phyloP scores from a whole-genome alignment of 2,888 invertebrate genomes.

The Hirtodrosophila alboralis region DNA sequence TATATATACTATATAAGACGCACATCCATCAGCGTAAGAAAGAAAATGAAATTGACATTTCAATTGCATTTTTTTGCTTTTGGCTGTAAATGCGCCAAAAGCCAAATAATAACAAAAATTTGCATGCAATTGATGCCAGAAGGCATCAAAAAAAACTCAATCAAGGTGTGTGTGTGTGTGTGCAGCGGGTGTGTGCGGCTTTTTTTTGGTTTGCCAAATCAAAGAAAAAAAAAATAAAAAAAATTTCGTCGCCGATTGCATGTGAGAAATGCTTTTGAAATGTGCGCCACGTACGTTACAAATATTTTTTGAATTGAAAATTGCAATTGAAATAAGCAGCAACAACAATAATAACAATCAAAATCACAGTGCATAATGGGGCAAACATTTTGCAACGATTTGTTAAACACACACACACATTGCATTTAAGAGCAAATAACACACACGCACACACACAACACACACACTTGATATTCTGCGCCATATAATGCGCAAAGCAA shows the following conservation, averaged over 20 bases:
- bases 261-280: slow-evolving; percentile 74
- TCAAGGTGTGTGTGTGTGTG: slow-evolving; percentile 34
- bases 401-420: slow-evolving; percentile 44
- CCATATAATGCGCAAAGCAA: slow-evolving; percentile 53
- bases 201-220: slow-evolving; percentile 23
- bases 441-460: slow-evolving; percentile 9
- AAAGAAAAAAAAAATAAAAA: slow-evolving; percentile 25
- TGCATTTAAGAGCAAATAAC: slow-evolving; percentile 25
- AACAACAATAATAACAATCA: slow-evolving; percentile 31
- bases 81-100: slow-evolving; percentile 30
- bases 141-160: slow-evolving; percentile 60
- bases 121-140: slow-evolving; percentile 77
- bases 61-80: slow-evolving; percentile 63
- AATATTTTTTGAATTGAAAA: slow-evolving; percentile 68
- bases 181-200: background rate
- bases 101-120: slow-evolving; percentile 69
- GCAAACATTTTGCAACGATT: slow-evolving; percentile 72
- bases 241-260: slow-evolving; percentile 41
- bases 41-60: slow-evolving; percentile 64
- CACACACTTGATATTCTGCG: slow-evolving; percentile 24
- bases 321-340: slow-evolving; percentile 61
- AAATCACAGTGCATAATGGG: slow-evolving; percentile 55
- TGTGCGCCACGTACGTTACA: slow-evolving; percentile 74
- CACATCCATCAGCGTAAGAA: slow-evolving; percentile 21
- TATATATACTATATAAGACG: slow-evolving; percentile 7